Conservation (phyloP, 2,113 vertebrate species). For the Halichoeres trimaculatus region DNA sequence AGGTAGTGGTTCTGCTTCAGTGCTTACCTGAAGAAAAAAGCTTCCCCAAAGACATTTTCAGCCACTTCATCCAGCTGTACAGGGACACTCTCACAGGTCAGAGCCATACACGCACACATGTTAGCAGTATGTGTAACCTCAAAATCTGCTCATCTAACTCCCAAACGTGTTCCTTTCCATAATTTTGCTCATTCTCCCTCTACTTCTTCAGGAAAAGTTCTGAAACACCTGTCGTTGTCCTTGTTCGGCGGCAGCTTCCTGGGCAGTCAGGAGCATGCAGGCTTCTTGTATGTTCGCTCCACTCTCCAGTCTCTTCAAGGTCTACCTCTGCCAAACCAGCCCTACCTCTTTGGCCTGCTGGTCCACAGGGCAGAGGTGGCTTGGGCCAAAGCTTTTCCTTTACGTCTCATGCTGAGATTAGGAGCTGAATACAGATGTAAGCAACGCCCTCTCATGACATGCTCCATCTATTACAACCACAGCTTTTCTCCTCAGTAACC, state of each 20-base stretch:
- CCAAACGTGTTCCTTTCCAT: neutral
- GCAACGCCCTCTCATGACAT: constrained; percentile 3
- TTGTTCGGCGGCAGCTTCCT: constrained; percentile 89
- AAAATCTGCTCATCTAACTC: neutral
- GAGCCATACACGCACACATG: constrained; percentile 43
- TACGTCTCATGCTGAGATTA: constrained; percentile 92
- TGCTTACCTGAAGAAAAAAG: constrained; percentile 90
- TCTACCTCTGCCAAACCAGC: constrained; percentile 86
- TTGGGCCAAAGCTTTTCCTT: constrained; percentile 94
- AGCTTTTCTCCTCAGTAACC: neutral
- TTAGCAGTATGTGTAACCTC: no score
- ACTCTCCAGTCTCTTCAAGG: constrained; percentile 91
- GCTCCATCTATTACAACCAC: neutral
- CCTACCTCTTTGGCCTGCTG: constrained; percentile 93
- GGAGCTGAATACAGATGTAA: constrained; percentile 93
- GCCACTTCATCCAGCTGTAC: constrained; percentile 91
- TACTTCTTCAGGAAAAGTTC: constrained; percentile 85
- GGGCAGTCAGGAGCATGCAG: constrained; percentile 89
- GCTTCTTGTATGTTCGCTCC: constrained; percentile 91
- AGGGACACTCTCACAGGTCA: constrained; percentile 93
- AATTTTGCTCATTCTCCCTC: neutral
- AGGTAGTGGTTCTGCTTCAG: constrained; percentile 92
- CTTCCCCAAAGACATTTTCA: constrained; percentile 93
- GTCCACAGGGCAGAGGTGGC: constrained; percentile 92
- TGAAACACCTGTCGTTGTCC: constrained; percentile 90